Percentiles rank a stretch among this genome's conserved stretches.
These are phyloP conservation scores for Pteria penguin DNA, from an alignment of 2,888 invertebrate species.

Conservation along the genomic window DNA sequence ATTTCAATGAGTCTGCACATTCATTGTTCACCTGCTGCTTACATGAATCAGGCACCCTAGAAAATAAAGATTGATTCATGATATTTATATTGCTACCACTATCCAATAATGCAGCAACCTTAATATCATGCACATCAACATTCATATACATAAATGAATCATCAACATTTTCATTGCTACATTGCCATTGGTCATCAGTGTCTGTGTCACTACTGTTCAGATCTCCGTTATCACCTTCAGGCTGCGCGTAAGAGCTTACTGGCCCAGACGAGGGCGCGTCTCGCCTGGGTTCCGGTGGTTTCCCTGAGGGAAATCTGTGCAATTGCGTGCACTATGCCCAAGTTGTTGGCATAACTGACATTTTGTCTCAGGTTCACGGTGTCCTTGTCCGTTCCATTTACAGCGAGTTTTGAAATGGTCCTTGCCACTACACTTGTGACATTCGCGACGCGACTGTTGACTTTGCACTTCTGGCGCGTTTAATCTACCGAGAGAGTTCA, in stretches of 20 bases:
- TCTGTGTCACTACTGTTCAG: not conserved
- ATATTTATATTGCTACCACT: constrained; percentile 10
- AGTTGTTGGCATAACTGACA: constrained; percentile 15
- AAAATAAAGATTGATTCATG: not conserved
- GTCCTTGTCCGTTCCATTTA: constrained; percentile 1
- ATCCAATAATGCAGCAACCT: constrained; percentile 14
- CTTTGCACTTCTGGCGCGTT: not conserved
- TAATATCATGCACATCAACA: not conserved
- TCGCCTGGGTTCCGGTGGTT: not conserved
- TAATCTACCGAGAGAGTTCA: not conserved
- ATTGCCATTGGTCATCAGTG: too few relatives aligned
- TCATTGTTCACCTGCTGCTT: not conserved
- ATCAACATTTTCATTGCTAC: not conserved
- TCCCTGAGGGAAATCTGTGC: not conserved
- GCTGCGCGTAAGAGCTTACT: not conserved
- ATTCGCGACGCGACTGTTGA: not conserved
- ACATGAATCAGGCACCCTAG: not conserved
- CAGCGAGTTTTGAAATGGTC: not conserved
- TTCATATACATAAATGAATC: constrained; percentile 11
- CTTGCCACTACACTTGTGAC: constrained; percentile 2
- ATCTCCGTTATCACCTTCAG: not conserved
- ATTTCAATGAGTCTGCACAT: not conserved
- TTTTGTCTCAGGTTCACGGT: not conserved
- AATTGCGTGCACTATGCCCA: constrained; percentile 2
- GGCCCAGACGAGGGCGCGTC: constrained; percentile 8